Evolutionary conservation across 2,797 vertebrate species (phyloP).

Genomic region (Vipera ursinii): DNA sequence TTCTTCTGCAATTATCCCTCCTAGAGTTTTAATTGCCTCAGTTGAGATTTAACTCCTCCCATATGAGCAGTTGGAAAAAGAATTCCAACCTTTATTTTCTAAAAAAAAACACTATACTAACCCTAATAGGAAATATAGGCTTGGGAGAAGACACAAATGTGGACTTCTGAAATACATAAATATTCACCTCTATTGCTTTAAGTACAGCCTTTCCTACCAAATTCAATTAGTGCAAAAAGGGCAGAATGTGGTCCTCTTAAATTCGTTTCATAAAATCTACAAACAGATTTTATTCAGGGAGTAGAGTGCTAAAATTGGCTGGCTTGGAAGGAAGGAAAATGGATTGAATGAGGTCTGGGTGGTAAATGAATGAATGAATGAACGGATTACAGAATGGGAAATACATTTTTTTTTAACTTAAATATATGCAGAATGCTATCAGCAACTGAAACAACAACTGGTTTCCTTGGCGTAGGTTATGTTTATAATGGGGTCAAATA

Average conservation of each 20-base stretch:
- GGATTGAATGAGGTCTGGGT: conserved; percentile 5
- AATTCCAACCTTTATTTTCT: neutral
- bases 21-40: neutral
- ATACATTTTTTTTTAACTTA: conserved; percentile 35
- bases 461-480: conserved; percentile 25
- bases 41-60: neutral
- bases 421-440: conserved; percentile 25
- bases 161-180: conserved; percentile 2
- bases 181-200: neutral
- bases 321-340: conserved; percentile 11
- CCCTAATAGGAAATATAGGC: neutral
- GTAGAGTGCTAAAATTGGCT: conserved; percentile 21
- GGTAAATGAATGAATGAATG: conserved; percentile 24
- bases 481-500: conserved; percentile 62
- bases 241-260: neutral
- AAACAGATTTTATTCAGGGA: neutral
- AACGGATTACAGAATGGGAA: conserved; percentile 13
- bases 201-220: conserved; percentile 2
- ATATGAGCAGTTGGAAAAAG: neutral
- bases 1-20: neutral
- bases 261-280: conserved; percentile 9
- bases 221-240: neutral
- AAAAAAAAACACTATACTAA: neutral
- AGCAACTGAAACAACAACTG: conserved; percentile 28
- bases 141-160: neutral